Percentiles rank a stretch among this genome's conserved stretches.
These are phyloP conservation scores for Ophiothrix spiculata DNA, from an alignment of 35 echinoderm and acorn worm genomes.

Conservation along the genomic window DNA sequence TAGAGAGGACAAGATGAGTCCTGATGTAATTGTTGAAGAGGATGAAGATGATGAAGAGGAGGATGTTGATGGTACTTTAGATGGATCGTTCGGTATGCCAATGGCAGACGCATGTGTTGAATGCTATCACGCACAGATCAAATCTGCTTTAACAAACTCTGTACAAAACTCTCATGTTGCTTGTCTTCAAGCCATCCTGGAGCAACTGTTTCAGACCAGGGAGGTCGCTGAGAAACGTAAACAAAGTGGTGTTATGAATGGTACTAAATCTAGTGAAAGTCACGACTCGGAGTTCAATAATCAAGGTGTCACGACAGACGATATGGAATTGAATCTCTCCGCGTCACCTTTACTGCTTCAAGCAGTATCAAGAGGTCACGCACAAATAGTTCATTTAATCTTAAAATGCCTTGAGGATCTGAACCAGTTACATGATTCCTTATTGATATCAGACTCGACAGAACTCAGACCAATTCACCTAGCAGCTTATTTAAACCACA, in stretches of 20 bases:
- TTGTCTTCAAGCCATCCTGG: slow-evolving; percentile 20
- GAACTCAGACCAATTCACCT: slow-evolving; percentile 23
- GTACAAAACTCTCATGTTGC: slow-evolving; percentile 17
- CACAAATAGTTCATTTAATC: slow-evolving; percentile 20
- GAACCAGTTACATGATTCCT: background rate
- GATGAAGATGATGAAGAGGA: slow-evolving; percentile 1
- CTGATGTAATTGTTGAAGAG: no score
- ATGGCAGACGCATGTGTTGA: slow-evolving; percentile 19
- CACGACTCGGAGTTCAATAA: background rate
- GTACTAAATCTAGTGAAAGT: background rate
- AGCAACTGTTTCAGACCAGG: background rate
- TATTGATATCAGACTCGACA: background rate
- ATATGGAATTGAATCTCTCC: background rate
- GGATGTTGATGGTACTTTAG: background rate
- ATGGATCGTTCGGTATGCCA: background rate
- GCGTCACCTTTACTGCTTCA: slow-evolving; percentile 25
- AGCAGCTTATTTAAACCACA: slow-evolving; percentile 20
- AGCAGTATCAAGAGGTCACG: slow-evolving; percentile 18
- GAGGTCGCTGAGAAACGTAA: background rate
- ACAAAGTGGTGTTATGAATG: background rate
- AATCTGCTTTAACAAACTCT: slow-evolving; percentile 7
- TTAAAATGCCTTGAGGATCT: slow-evolving; percentile 23
- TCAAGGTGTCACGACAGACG: background rate
- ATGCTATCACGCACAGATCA: slow-evolving; percentile 17
- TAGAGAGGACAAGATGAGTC: no score